These are phyloP conservation scores for Chiloscyllium plagiosum DNA, from an alignment of 2,113 vertebrate species.

Conservation along the genomic window DNA sequence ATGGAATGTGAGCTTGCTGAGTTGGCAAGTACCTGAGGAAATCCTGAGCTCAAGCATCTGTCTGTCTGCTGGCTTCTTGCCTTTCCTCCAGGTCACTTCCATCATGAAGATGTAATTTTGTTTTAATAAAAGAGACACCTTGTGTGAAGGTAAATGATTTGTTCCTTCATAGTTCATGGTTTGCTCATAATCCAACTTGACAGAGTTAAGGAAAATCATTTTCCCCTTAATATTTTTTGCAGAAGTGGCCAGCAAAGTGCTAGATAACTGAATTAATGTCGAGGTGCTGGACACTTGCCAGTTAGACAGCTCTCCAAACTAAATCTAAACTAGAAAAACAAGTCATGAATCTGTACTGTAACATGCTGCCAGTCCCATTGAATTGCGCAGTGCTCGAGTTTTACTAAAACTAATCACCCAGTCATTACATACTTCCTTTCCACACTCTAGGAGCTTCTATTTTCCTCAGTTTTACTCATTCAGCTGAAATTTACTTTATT, in stretches of 20 bases:
- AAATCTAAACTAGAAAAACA: not conserved
- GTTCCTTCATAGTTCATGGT: not conserved
- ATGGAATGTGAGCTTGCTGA: not conserved
- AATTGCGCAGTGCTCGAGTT: not conserved
- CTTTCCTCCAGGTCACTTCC: not conserved
- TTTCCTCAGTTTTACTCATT: not conserved
- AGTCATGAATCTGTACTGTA: not conserved
- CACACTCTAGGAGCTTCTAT: not conserved
- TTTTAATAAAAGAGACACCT: not conserved
- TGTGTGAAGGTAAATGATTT: not conserved
- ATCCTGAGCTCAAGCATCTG: not conserved
- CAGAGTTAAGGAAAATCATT: slow-evolving; percentile 11
- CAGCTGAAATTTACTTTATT: too few species aligned
- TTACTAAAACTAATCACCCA: not conserved
- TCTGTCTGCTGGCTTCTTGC: not conserved
- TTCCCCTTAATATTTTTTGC: not conserved
- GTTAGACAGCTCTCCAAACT: not conserved
- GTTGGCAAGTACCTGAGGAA: not conserved
- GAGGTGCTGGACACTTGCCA: not conserved
- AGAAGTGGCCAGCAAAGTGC: not conserved
- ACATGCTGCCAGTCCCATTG: not conserved
- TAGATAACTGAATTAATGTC: not conserved
- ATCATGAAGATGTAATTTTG: not conserved
- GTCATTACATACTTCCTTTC: not conserved
- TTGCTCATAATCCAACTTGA: not conserved